phyloP scores from a whole-genome alignment of 2,113 vertebrate genomes.

The Ibidorhyncha struthersii region DNA sequence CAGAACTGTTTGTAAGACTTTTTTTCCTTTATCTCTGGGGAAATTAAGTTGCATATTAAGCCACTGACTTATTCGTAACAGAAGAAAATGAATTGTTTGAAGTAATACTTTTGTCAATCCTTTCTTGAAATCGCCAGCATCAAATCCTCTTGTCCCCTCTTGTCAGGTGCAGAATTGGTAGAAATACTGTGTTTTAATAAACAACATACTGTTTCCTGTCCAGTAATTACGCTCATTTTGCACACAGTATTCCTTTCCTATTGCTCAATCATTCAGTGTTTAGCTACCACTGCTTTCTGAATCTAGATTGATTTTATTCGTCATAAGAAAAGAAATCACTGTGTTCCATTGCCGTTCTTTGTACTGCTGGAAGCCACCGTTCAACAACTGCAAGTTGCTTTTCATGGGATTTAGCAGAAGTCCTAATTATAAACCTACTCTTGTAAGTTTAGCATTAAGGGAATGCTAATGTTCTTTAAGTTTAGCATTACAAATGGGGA shows the following conservation, averaged over 20 bases:
- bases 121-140: neutral
- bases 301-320: neutral
- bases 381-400: neutral
- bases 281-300: neutral
- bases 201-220: neutral
- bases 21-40: slow-evolving; percentile 27
- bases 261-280: neutral
- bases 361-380: neutral
- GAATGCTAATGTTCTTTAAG: neutral
- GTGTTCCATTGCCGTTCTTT: neutral
- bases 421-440: neutral
- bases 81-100: slow-evolving; percentile 50
- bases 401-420: neutral
- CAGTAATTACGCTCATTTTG: neutral
- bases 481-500: neutral
- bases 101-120: neutral
- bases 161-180: neutral
- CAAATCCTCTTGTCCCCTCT: neutral
- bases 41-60: slow-evolving; percentile 62
- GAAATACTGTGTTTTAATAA: neutral
- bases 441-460: neutral
- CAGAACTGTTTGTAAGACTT: neutral
- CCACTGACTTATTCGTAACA: slow-evolving; percentile 60
- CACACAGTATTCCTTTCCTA: neutral
- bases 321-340: neutral